Base-by-base conservation (phyloP, 1,140 invertebrate genomes). In the Mya arenaria region DNA sequence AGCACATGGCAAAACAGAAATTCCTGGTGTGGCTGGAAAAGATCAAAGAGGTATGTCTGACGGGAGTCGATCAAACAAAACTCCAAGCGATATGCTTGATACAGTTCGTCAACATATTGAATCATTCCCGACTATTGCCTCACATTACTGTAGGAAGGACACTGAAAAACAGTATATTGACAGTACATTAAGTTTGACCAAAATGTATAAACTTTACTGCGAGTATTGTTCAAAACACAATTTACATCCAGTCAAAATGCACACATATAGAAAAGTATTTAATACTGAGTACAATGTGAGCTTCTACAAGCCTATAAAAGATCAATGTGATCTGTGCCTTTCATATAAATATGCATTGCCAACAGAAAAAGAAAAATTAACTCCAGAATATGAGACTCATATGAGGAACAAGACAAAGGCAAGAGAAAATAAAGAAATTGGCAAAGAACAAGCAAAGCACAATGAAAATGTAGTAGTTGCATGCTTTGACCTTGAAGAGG, bases 401-500 rank as follows among this genome's bases (percentile, higher is more conserved):
- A 62, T 5, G 15, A 62, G 30, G 15, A 32, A 62, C 17, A 62
- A 62, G 28, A 32, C 28, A 62, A 62, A 62, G 28, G 19, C 58
- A 19, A 19, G 23, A 62, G 19, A 62, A 28, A 62, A 28, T 28
- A 62, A 62, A 62, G 30, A 1, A 17, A 15, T 25, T 62, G 58
- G 30, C 30, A 62, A 62, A 62, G 58, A 62, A 25, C 19, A 62
- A 28, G 58, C 58, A 19, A 62, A 52, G 25, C 19, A 17, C 25
- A 23, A 52, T 52, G 4, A 52, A n/a, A 23, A 52, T 52, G 2
- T 65, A 32, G 34, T 28, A 30, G 73, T 75, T 25, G 73, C 73
- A 1, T 75, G 73, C 39, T 75, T 75, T 63, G 73, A 63, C 23
- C 30, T 75, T 19, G 58, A 75, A 48, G n/a, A 75, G 34, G 58